Base-by-base conservation (phyloP, 2,797 vertebrate genomes). In the Falco cherrug region DNA sequence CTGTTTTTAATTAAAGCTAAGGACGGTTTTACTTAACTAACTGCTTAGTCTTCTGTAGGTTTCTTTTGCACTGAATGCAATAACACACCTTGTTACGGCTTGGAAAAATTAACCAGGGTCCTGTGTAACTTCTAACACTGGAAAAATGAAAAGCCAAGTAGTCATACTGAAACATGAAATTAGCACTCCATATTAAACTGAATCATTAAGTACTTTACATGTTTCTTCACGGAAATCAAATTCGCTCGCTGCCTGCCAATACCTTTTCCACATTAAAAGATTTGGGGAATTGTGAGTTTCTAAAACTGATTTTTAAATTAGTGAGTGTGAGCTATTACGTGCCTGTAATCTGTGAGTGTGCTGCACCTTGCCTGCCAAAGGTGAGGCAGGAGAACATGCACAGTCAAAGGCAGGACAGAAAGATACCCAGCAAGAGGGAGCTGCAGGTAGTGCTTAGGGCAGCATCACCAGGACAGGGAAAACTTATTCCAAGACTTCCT, bases 191-290 rank as follows among this genome's bases (percentile, higher is more conserved):
- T n/a, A 41, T 54, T 57, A 64, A 76, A 57, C 16, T 18, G 28
- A 88, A 88, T 77, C 29, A 57, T 39, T 65, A 76, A 22, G n/a
- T 68, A 65, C 71, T 95, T 92, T 70, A 91, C 67, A 99, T 98
- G 83, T 98, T 98, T 94, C 97, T 99, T 94, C 98, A 97, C 96
- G 97, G 98, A 98, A 99, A 99, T 98, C 90, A 97, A 97, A 98
- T 99, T 98, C 80, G 28, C 64, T 96, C 90, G 77, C 90, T 99
- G 93, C 98, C 98, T 82, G 98, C 98, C 97, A 98, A 98, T 97
- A 98, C 95, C 43, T 99, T 99, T 97, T 97, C 98, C 92, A 98
- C 98, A 93, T 97, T 99, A 94, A 98, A 97, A 98, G 97, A 97
- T 90, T 96, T 98, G 89, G 95, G 65, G 98, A 99, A 96, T 97